phyloP scores from a whole-genome alignment of 2,888 invertebrate species.

The Leptinotarsa peninsularis region DNA sequence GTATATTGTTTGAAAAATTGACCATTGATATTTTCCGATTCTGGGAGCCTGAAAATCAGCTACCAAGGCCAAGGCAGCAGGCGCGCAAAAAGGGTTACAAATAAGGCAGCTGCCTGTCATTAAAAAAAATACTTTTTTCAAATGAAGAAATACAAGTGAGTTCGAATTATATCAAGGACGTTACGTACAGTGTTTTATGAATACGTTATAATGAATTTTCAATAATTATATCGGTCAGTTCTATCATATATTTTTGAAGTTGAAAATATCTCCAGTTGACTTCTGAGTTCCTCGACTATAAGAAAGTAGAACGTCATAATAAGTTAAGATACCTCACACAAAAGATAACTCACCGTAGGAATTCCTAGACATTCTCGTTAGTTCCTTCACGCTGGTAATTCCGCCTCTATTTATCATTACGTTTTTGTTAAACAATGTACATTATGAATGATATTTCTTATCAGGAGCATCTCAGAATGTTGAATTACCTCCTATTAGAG shows the following conservation, averaged over 20 bases:
- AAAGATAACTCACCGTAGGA: slow-evolving; percentile 15
- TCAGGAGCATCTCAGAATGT: not conserved
- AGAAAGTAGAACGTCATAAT: not conserved
- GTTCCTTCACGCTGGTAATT: slow-evolving; percentile 5
- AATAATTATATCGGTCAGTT: not conserved
- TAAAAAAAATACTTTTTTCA: too few species aligned
- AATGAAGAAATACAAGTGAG: too few species aligned
- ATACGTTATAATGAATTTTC: too few species aligned
- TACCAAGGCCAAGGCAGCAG: too few species aligned
- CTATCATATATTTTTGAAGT: not conserved
- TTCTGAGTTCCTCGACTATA: not conserved
- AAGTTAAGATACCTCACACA: not conserved
- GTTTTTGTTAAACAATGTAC: slow-evolving; percentile 3
- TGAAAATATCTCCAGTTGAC: not conserved
- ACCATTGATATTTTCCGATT: too few species aligned
- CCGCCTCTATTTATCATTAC: slow-evolving; percentile 2
- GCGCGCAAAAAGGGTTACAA: too few species aligned
- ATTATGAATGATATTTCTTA: slow-evolving; percentile 16
- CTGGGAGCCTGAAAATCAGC: too few species aligned
- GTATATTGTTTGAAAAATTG: too few species aligned
- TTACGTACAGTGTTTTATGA: too few species aligned
- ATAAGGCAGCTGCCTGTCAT: too few species aligned
- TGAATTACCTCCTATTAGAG: slow-evolving; percentile 17
- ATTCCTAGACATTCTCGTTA: slow-evolving; percentile 10
- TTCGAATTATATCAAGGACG: too few species aligned